phyloP scores from a whole-genome alignment of 2,113 vertebrate genomes.

The Varanus salvator region DNA sequence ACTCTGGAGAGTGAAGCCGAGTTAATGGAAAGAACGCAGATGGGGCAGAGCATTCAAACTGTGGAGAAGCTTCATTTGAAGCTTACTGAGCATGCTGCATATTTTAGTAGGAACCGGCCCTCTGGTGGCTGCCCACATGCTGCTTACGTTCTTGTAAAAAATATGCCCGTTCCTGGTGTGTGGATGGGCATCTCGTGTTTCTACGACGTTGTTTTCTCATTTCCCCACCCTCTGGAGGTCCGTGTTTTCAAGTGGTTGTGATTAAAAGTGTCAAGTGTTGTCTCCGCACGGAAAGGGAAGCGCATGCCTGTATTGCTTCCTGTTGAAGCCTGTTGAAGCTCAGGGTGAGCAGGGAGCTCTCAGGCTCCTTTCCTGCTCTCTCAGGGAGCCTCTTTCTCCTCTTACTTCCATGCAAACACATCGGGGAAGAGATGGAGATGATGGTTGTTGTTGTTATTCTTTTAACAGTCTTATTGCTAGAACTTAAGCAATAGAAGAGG shows the following conservation, averaged over 20 bases:
- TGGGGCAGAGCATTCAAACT: conserved; percentile 36
- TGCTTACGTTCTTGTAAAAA: background rate
- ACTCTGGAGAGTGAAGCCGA: background rate
- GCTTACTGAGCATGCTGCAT: conserved; percentile 8
- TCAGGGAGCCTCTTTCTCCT: background rate
- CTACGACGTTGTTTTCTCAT: accelerated
- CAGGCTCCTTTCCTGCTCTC: background rate
- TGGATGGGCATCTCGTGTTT: background rate
- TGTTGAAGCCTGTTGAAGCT: no score
- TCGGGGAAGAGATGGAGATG: no score
- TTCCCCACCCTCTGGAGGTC: background rate
- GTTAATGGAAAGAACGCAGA: conserved; percentile 26
- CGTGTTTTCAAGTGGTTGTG: background rate
- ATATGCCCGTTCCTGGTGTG: background rate
- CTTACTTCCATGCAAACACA: background rate
- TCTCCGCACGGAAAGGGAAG: background rate
- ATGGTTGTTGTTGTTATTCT: background rate
- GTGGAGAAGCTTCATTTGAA: conserved; percentile 13
- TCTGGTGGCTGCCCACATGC: conserved; percentile 18
- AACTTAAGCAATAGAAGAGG: no score
- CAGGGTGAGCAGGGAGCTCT: background rate
- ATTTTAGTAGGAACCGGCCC: conserved; percentile 19
- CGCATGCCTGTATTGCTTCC: background rate
- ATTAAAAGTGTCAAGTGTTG: background rate
- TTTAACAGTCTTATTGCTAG: no score